Conservation (phyloP, 2,888 invertebrate genomes). For the Aplocera efformata region DNA sequence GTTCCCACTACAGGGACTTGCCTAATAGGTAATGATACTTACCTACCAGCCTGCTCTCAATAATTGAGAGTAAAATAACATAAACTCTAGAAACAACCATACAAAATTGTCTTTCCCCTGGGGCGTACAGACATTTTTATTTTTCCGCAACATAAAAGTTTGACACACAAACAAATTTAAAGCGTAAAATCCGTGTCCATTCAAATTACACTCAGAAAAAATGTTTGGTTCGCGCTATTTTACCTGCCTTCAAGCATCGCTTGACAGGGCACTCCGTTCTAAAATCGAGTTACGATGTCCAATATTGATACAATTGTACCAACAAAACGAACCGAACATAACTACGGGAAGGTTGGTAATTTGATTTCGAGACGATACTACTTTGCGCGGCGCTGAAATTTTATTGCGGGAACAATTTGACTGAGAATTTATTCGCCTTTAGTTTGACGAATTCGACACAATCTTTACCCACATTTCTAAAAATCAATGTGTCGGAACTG, state of each 20-base stretch:
- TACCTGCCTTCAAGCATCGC: conserved; percentile 34
- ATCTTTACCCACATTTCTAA: no score
- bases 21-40: no score
- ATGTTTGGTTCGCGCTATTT: conserved; percentile 6
- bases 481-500: no score
- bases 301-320: conserved; percentile 73
- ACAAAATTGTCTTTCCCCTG: no score
- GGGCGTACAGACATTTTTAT: no score
- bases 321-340: conserved; percentile 60
- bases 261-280: conserved; percentile 52
- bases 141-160: no score
- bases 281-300: conserved; percentile 68
- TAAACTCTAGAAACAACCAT: no score
- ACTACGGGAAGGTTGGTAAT: conserved; percentile 55
- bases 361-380: conserved; percentile 52
- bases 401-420: conserved; percentile 21
- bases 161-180: background rate
- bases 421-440: conserved; percentile 12
- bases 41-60: no score
- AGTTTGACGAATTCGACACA: conserved; percentile 28
- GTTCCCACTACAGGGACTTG: no score
- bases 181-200: background rate
- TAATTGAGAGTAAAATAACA: no score
- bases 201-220: conserved; percentile 2
- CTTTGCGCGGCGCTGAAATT: conserved; percentile 35